phyloP scores from a whole-genome alignment of 1,140 invertebrate genomes.

The Fopius arisanus region DNA sequence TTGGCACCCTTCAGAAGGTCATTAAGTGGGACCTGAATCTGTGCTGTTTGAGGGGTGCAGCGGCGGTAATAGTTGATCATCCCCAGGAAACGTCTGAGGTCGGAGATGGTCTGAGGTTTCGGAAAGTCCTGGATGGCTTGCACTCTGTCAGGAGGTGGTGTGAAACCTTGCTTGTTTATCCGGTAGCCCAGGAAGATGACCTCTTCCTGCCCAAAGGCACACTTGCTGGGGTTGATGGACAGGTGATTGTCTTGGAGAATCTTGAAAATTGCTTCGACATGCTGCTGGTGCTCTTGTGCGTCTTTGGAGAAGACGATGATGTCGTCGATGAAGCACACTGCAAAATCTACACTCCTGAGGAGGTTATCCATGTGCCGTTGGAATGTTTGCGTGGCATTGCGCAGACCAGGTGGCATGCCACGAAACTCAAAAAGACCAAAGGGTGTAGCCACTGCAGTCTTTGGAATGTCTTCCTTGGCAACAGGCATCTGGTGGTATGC shows the following conservation, averaged over 20 bases:
- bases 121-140: conserved; percentile 44
- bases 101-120: conserved; percentile 41
- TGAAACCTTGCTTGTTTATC: conserved; percentile 45
- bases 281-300: conserved; percentile 33
- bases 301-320: conserved; percentile 26
- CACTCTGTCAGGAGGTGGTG: conserved; percentile 40
- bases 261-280: conserved; percentile 27
- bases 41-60: conserved; percentile 42
- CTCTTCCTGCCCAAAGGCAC: conserved; percentile 10
- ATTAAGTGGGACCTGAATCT: conserved; percentile 38
- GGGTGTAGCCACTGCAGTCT: conserved; percentile 52
- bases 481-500: conserved; percentile 61
- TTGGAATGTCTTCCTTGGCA: conserved; percentile 40
- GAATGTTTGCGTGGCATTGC: conserved; percentile 37
- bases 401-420: conserved; percentile 51
- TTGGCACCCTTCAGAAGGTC: conserved; percentile 34
- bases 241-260: not conserved
- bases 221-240: conserved; percentile 22
- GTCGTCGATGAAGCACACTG: conserved; percentile 31
- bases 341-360: conserved; percentile 29
- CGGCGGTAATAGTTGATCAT: conserved; percentile 56
- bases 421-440: conserved; percentile 40
- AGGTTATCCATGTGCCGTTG: conserved; percentile 38
- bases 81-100: conserved; percentile 54
- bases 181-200: conserved; percentile 43